phyloP scores from a whole-genome alignment of 2,797 vertebrate genomes.

The Hipposideros larvatus region DNA sequence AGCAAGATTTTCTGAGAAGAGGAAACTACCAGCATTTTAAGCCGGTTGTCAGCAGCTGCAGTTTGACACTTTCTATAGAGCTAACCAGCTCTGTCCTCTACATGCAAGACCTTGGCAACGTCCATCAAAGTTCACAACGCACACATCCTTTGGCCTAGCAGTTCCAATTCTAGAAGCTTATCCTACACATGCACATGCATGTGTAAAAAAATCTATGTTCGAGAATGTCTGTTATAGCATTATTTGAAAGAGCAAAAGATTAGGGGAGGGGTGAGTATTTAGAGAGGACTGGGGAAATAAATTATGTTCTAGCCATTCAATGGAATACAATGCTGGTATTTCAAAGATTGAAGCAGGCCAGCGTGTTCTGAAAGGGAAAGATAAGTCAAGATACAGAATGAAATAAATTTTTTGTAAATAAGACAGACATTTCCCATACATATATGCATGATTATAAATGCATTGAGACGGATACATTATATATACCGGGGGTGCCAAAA shows the following conservation, averaged over 20 bases:
- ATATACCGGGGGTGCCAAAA: too few species aligned
- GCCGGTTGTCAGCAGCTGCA: not conserved
- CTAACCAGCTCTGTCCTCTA: not conserved
- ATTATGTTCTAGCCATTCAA: not conserved
- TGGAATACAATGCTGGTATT: not conserved
- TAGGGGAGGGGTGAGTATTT: not conserved
- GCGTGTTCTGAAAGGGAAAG: not conserved
- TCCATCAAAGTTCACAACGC: constrained; percentile 6
- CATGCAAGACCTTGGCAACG: not conserved
- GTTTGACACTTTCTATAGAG: not conserved
- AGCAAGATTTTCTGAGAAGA: not conserved
- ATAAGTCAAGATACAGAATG: not conserved
- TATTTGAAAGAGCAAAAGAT: constrained; percentile 40
- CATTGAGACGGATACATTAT: not conserved
- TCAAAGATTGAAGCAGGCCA: not conserved
- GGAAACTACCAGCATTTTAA: not conserved
- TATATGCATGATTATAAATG: not conserved
- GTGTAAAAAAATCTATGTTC: not conserved
- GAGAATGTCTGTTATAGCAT: not conserved
- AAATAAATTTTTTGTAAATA: not conserved
- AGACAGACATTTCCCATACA: not conserved
- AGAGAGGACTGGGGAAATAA: not conserved
- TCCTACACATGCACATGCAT: not conserved
- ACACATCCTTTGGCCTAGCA: not conserved
- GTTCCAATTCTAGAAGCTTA: constrained; percentile 43